phyloP scores from a whole-genome alignment of 2,113 vertebrate genomes.

The Amphiprion ocellaris region DNA sequence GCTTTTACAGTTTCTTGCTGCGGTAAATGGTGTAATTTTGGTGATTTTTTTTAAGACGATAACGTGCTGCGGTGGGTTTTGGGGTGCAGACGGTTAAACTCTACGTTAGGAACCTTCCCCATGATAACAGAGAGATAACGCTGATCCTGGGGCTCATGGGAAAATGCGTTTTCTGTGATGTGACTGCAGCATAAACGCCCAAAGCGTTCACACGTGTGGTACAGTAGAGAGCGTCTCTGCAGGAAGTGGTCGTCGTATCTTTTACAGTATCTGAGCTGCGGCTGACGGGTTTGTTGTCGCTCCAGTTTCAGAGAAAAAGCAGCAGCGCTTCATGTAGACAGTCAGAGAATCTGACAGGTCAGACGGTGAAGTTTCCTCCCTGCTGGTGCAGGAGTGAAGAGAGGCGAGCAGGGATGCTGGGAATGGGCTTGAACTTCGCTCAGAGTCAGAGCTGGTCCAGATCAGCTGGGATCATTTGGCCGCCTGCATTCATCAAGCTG shows the following conservation, averaged over 20 bases:
- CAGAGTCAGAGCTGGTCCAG: slow-evolving; percentile 36
- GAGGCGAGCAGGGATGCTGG: slow-evolving; percentile 1
- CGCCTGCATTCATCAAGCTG: slow-evolving; percentile 20
- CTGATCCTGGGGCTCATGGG: not conserved
- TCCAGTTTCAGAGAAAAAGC: slow-evolving; percentile 23
- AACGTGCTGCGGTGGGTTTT: too few species aligned
- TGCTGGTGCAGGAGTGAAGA: slow-evolving; percentile 12
- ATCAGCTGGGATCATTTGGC: slow-evolving; percentile 63
- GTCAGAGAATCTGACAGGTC: slow-evolving; percentile 43
- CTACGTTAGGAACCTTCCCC: not conserved
- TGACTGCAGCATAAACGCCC: not conserved
- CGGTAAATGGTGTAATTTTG: too few species aligned
- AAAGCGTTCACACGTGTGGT: not conserved
- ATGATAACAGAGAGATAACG: not conserved
- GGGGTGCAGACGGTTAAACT: not conserved
- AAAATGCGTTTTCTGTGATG: not conserved
- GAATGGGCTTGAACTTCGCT: slow-evolving; percentile 41
- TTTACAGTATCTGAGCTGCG: not conserved
- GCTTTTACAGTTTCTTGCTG: too few species aligned
- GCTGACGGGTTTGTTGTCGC: not conserved
- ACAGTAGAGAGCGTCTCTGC: not conserved
- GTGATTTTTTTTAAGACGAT: too few species aligned
- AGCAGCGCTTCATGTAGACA: slow-evolving; percentile 37
- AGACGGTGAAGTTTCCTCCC: not conserved
- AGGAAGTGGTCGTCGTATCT: slow-evolving; percentile 11